phyloP scores from a whole-genome alignment of 2,113 vertebrate species.

The Sprattus sprattus region DNA sequence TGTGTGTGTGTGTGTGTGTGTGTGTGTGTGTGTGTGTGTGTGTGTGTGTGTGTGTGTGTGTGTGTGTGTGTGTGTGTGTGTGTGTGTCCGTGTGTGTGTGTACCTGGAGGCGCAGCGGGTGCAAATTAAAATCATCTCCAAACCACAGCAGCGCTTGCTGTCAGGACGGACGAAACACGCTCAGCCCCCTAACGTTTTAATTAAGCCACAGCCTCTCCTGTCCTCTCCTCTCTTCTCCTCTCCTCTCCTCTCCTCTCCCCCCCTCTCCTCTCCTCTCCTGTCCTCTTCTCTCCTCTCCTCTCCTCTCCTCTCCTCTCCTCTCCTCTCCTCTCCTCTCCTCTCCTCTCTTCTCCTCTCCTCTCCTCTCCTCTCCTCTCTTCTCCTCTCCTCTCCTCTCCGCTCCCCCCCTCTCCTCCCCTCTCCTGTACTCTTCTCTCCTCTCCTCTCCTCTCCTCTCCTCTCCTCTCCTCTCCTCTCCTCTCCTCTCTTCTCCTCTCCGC shows the following conservation, averaged over 20 bases:
- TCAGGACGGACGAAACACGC: slow-evolving; percentile 69
- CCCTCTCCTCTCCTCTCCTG: slow-evolving; percentile 60
- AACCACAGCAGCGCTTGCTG: slow-evolving; percentile 74
- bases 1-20: not conserved
- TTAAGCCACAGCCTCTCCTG: slow-evolving; percentile 71
- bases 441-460: slow-evolving; percentile 59
- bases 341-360: slow-evolving; percentile 59
- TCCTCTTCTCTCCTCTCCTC: slow-evolving; percentile 55
- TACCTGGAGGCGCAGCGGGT: slow-evolving; percentile 82
- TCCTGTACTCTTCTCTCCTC: slow-evolving; percentile 59
- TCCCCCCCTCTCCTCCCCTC: too few relatives aligned
- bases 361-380: slow-evolving; percentile 59
- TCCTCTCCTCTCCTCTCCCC: slow-evolving; percentile 61
- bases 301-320: slow-evolving; percentile 59
- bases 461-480: slow-evolving; percentile 59
- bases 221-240: slow-evolving; percentile 53
- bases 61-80: not conserved
- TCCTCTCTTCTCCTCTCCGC: slow-evolving; percentile 53
- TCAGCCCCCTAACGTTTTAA: slow-evolving; percentile 66
- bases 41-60: not conserved
- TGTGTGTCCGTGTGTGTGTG: not conserved
- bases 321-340: slow-evolving; percentile 58
- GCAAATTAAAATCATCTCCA: slow-evolving; percentile 99
- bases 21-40: not conserved
- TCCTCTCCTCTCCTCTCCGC: slow-evolving; percentile 55